A percentile compares a stretch with the other conserved stretches of the same genome.
Evolutionary conservation across 92 coral and sea anemone genomes (phyloP).

Genomic region (Palythoa caribaeorum): DNA sequence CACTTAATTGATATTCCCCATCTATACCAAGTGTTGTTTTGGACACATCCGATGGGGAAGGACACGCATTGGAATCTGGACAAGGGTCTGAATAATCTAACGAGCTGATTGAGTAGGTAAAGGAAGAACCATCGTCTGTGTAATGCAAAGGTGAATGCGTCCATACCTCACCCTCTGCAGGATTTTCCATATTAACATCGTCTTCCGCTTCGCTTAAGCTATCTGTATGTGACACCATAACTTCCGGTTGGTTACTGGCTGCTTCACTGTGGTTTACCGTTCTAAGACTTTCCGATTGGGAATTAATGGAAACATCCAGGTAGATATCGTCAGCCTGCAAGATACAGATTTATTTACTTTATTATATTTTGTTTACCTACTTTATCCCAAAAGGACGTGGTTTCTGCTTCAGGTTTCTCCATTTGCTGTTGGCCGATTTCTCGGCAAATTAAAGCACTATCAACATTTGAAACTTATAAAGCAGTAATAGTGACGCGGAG

Average conservation of each 20-base stretch:
- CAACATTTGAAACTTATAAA: no score
- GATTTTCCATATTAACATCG: neutral
- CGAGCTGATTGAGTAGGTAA: neutral
- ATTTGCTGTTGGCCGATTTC: no score
- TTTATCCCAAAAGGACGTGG: no score
- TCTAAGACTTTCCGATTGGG: constrained; percentile 43
- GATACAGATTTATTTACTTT: no score
- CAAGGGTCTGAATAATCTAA: constrained; percentile 7
- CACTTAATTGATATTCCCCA: constrained; percentile 11
- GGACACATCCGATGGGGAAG: neutral
- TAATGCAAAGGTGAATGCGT: neutral
- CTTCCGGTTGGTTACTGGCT: neutral
- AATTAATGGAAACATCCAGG: constrained; percentile 8
- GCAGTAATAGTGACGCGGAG: no score
- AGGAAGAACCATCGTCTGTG: constrained; percentile 24
- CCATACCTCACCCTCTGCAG: neutral
- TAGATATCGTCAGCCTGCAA: constrained; percentile 17
- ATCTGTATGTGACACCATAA: neutral
- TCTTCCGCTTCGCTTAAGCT: constrained; percentile 11
- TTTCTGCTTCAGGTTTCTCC: no score
- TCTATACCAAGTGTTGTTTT: constrained; percentile 23
- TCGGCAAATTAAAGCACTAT: no score
- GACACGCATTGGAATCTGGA: neutral
- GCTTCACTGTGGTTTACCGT: constrained; percentile 32
- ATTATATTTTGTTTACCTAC: no score